phyloP scores from a whole-genome alignment of 1,140 invertebrate genomes.

The Ganaspis sp. region DNA sequence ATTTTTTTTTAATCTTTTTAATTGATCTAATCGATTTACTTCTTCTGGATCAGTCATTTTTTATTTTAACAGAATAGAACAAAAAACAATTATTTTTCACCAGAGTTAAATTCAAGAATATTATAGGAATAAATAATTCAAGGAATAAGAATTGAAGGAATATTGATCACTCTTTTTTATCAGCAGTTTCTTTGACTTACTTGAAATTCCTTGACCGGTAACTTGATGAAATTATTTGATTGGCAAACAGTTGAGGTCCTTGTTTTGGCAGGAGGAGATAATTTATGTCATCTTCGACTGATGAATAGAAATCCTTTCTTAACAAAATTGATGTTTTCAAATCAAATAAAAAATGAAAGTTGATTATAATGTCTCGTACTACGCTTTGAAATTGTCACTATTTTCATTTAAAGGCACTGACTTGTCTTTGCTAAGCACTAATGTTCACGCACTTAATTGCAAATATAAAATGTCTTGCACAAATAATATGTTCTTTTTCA shows the following conservation, averaged over 20 bases:
- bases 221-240: neutral
- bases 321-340: no score
- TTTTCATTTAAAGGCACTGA: neutral
- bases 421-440: neutral
- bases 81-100: neutral
- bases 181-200: neutral
- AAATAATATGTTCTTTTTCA: neutral
- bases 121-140: neutral
- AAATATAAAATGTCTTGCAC: no score
- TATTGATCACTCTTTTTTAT: neutral
- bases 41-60: neutral
- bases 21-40: neutral
- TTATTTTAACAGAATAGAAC: neutral
- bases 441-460: neutral
- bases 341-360: no score
- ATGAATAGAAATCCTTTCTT: no score
- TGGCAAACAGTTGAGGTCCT: neutral
- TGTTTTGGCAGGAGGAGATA: no score
- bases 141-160: neutral
- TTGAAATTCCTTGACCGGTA: neutral
- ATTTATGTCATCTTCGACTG: no score
- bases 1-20: neutral
- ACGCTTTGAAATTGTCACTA: neutral
- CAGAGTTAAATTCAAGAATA: neutral
- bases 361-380: neutral